Evolutionary conservation across 2,888 invertebrate genomes (phyloP), one percentile per base, ranked within the genome.

Genomic region (Beris chalybata): DNA sequence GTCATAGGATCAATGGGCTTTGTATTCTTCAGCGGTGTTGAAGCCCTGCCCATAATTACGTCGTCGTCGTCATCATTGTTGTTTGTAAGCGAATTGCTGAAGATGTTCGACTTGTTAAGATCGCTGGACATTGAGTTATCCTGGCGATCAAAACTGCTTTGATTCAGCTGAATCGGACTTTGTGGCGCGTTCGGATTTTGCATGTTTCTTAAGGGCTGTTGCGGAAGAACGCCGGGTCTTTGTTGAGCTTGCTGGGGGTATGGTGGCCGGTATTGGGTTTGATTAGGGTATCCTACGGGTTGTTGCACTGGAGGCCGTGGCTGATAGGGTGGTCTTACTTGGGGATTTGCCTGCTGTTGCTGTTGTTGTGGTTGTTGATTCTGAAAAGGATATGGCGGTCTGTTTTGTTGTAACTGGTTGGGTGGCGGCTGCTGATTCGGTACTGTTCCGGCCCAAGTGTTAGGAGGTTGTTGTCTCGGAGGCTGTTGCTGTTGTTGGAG

Each of bases 31-130:
- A 75, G 68, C 15, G 81, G 80, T 4, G 80, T 79, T 12, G 77
- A 73, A 4, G 79, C 78, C 67, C 76, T 78, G 11, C 80, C 81
- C 73, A 80, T 77, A 64, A 80, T 72, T 32, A 79, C 79, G 70
- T 81, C 81, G 71, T 79, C 79, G 44, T 80, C 81, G 67, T 80
- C 79, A 45, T 79, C 79, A 63, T 77, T 74, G 65, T 73, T 58
- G 63, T 65, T 61, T 67, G 64, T 43, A 55, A 64, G 29, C 54
- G 67, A 64, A 56, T 69, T 67, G 72, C 72, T 22, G 48, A 38
- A 38, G 65, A 71, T 55, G 57, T 67, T 61, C 55, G 45, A 53
- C 64, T 66, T 59, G 50, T 52, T 50, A 9, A 66, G 6, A 54
- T 70, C 66, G 4, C 61, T 31, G 9, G 66, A 9, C 58, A 57